Evolutionary conservation across 1,140 invertebrate genomes (phyloP), one percentile per base, ranked within the genome.

Genomic region (Scylla paramamosain): DNA sequence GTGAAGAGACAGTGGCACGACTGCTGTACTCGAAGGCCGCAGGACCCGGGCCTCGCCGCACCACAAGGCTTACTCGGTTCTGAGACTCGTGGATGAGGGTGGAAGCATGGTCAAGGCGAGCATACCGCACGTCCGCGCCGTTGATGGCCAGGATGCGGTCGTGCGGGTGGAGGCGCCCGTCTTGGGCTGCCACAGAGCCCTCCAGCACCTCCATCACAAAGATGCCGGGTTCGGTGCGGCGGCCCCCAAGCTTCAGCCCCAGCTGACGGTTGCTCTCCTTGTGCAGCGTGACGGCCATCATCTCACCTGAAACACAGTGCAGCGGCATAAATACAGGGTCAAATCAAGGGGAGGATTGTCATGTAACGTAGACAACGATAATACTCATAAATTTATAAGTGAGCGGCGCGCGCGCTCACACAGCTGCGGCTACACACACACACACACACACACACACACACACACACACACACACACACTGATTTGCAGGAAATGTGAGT

Each of bases 111-210:
- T 97, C 97, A 92, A 97, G 97, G 20, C 97, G 96, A 25, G 96
- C 97, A 95, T 97, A 97, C 0, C 97, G 96, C 16, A 97, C 96
- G 96, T 97, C 97, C 45, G 96, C 96, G 12, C 97, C 97, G 96
- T 97, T 97, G 87, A 97, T 97, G 95, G 97, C 97, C n/a, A 97
- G 96, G 39, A 98, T 97, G 96, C 98, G 97, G 96, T 98, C 98
- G 48, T 98, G 98, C 32, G 97, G 97, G 96, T 97, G 97, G n/a
- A 98, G 96, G 29, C 97, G 96, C 3, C 97, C 97, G 96, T 98
- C 97, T 91, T 97, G 96, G 14, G 97, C 97, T 31, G 97, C 98
- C 48, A 97, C 97, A 94, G 97, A 97, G 16, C 97, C 97, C 28
- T 97, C 96, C 14, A 97, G 97, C 91, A 97, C 96, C 95, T 97